Evolutionary conservation across 2,888 invertebrate species (phyloP).

Genomic region (Caprella mutica): DNA sequence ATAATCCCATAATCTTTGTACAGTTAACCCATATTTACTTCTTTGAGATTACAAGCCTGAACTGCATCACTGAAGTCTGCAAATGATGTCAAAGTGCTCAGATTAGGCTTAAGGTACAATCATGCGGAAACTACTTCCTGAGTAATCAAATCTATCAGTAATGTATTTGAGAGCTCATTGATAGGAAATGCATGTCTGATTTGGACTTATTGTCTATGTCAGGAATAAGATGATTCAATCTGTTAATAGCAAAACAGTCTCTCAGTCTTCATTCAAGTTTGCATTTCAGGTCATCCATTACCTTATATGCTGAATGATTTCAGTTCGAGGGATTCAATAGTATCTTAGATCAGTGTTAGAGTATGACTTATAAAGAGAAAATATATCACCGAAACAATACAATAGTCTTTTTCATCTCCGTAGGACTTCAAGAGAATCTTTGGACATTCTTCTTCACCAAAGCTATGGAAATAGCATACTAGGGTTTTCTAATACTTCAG

Average conservation of each 20-base stretch:
- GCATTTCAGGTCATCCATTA: conserved; percentile 20
- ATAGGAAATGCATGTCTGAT: conserved; percentile 15
- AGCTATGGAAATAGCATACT: conserved; percentile 15
- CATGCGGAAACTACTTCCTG: conserved; percentile 4
- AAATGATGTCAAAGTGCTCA: conserved; percentile 8
- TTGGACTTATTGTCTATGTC: conserved; percentile 13
- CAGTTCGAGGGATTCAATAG: conserved; percentile 16
- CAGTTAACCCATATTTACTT: conserved; percentile 7
- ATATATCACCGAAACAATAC: conserved; percentile 12
- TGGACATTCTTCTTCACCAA: conserved; percentile 16
- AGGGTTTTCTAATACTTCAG: conserved; percentile 13
- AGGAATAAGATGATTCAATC: conserved; percentile 12
- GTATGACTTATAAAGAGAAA: conserved; percentile 14
- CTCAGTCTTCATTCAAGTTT: conserved; percentile 13
- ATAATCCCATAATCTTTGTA: conserved; percentile 12
- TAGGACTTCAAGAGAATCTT: conserved; percentile 14
- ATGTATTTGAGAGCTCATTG: conserved; percentile 10
- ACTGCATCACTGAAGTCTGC: conserved; percentile 11
- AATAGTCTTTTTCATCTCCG: conserved; percentile 14
- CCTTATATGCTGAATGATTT: conserved; percentile 17
- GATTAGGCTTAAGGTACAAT: conserved; percentile 8
- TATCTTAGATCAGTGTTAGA: conserved; percentile 16
- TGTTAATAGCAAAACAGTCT: conserved; percentile 10
- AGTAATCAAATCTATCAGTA: conserved; percentile 9
- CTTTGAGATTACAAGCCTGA: conserved; percentile 15